Evolutionary conservation across 2,888 invertebrate species (phyloP).

Genomic region (Cordilura impudica): DNA sequence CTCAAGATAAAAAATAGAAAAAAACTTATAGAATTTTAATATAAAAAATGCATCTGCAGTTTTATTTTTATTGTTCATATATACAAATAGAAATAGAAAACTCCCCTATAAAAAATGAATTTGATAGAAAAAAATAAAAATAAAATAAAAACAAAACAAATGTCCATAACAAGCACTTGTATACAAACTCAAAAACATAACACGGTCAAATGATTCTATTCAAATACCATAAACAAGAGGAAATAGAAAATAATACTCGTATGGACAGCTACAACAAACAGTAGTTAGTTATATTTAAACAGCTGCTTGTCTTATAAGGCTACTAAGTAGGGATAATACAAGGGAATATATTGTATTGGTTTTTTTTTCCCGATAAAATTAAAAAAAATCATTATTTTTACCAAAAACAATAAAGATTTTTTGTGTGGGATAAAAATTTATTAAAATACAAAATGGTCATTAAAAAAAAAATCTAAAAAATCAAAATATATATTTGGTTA

Average conservation of each 20-base stretch:
- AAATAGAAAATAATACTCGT: not conserved
- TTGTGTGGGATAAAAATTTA: not conserved
- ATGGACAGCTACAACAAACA: not conserved
- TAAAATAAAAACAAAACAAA: constrained; percentile 5
- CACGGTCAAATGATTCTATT: constrained; percentile 66
- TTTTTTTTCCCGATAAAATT: constrained; percentile 12
- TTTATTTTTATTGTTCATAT: constrained; percentile 24
- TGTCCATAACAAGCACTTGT: constrained; percentile 52
- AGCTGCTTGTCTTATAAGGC: constrained; percentile 3
- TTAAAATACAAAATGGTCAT: constrained; percentile 24
- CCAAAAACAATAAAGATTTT: not conserved
- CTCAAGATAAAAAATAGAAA: constrained; percentile 45
- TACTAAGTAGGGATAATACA: constrained; percentile 27
- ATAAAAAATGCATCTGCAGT: constrained; percentile 58
- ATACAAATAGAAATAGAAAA: constrained; percentile 17
- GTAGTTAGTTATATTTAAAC: too few relatives aligned
- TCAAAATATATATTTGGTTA: constrained; percentile 24
- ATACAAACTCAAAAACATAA: constrained; percentile 41
- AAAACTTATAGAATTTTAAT: constrained; percentile 1
- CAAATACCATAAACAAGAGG: constrained; percentile 49
- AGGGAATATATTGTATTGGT: not conserved
- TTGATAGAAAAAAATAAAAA: not conserved
- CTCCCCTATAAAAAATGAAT: not conserved
- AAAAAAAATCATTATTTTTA: not conserved
- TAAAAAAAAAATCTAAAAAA: not conserved